Percentiles rank a stretch among this genome's conserved stretches.
phyloP scores from a whole-genome alignment of 2,113 vertebrate genomes.

The Eudorcas thomsonii region DNA sequence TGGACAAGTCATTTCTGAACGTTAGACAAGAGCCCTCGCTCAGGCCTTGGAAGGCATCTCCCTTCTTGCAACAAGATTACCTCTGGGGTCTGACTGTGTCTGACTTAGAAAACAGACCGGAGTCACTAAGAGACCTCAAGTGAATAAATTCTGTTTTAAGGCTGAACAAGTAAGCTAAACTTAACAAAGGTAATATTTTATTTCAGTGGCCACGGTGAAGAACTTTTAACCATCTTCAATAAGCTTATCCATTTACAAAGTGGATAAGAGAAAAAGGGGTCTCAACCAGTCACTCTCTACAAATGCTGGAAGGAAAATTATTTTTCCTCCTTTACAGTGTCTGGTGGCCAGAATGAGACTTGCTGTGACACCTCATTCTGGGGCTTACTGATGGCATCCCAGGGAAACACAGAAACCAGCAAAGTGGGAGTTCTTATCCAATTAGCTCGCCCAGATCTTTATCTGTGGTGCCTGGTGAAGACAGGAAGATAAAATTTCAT shows the following conservation, averaged over 20 bases:
- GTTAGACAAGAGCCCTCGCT: not conserved
- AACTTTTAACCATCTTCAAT: not conserved
- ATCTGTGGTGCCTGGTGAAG: not conserved
- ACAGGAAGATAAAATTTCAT: not conserved
- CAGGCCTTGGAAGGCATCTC: not conserved
- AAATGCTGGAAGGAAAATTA: not conserved
- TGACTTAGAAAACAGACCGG: not conserved
- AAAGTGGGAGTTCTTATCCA: not conserved
- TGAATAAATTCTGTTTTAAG: not conserved
- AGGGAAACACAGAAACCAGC: not conserved
- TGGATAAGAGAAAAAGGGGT: not conserved
- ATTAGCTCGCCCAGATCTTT: not conserved
- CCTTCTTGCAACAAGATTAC: not conserved
- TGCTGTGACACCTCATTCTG: not conserved
- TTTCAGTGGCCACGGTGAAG: not conserved
- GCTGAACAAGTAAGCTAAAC: not conserved
- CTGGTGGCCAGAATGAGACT: not conserved
- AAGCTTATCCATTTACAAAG: not conserved
- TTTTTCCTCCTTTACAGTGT: not conserved
- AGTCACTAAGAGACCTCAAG: not conserved
- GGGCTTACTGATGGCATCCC: not conserved
- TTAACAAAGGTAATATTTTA: not conserved
- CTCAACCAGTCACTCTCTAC: not conserved
- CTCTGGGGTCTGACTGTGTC: not conserved
- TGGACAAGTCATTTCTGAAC: not conserved